phyloP scores from a whole-genome alignment of 2,797 vertebrate species.

The Rhinoraja longicauda region DNA sequence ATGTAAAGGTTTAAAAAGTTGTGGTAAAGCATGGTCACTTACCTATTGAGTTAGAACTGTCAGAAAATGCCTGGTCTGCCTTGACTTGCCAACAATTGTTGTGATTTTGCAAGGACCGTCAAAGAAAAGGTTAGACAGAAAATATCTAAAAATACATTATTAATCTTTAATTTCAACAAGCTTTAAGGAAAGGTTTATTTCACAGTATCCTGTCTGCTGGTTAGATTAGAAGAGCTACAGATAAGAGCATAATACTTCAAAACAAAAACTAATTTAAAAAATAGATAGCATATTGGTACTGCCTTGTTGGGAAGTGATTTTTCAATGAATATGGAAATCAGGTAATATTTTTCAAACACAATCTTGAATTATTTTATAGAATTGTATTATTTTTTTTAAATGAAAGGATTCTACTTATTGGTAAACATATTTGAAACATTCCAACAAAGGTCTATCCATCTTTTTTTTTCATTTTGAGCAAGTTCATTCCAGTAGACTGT shows the following conservation, averaged over 20 bases:
- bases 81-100: neutral
- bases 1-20: no score
- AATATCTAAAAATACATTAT: neutral
- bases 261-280: neutral
- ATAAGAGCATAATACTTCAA: conserved; percentile 1
- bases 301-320: neutral
- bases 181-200: neutral
- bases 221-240: neutral
- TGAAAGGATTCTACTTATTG: no score
- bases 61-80: neutral
- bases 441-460: neutral
- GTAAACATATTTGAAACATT: neutral
- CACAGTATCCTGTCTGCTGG: neutral
- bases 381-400: no score
- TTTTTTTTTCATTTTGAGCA: neutral
- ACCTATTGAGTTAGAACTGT: neutral
- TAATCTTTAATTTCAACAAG: neutral
- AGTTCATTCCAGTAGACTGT: neutral
- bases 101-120: neutral
- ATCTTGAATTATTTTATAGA: neutral
- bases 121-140: neutral
- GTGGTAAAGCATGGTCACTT: neutral
- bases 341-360: neutral
- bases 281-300: neutral
- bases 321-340: neutral